phyloP scores from a whole-genome alignment of 35 echinoderm and acorn worm species.

The Diadema setosum region DNA sequence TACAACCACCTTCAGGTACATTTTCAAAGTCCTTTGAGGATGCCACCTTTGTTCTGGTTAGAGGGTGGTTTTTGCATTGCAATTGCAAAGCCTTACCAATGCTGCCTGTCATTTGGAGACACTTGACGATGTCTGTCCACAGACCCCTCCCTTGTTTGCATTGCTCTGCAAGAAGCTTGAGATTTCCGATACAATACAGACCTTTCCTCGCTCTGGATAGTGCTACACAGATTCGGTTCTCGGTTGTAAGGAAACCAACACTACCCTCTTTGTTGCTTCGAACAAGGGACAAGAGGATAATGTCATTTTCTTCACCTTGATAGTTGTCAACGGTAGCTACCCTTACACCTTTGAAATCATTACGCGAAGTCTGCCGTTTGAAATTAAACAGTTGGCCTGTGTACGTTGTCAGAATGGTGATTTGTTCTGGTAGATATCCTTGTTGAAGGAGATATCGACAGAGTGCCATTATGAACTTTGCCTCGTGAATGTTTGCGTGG shows the following conservation, averaged over 20 bases:
- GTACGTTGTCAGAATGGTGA: conserved; percentile 87
- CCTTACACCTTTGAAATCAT: conserved; percentile 45
- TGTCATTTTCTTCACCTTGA: conserved; percentile 98
- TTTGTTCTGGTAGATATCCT: conserved; percentile 68
- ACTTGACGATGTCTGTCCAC: conserved; percentile 60
- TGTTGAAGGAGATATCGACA: conserved; percentile 81
- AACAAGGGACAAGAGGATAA: conserved; percentile 89
- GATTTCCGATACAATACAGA: conserved; percentile 89
- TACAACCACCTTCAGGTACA: conserved; percentile 84
- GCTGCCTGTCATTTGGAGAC: not conserved
- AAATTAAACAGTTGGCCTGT: conserved; percentile 81
- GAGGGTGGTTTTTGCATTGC: conserved; percentile 74
- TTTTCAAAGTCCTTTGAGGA: conserved; percentile 45
- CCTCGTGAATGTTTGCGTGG: conserved; percentile 67
- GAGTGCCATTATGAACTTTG: conserved; percentile 48
- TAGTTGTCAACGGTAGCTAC: conserved; percentile 79
- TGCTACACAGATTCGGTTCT: conserved; percentile 89
- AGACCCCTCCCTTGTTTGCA: not conserved
- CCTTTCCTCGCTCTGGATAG: conserved; percentile 84
- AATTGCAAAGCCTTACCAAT: conserved; percentile 41
- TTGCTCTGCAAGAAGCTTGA: conserved; percentile 32
- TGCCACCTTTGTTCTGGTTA: conserved; percentile 17
- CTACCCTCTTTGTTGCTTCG: conserved; percentile 72
- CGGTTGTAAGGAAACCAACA: conserved; percentile 79
- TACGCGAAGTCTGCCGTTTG: conserved; percentile 42